Conservation (phyloP, 53 echinoderm and acorn worm species). For the Holothuria leucospilota region DNA sequence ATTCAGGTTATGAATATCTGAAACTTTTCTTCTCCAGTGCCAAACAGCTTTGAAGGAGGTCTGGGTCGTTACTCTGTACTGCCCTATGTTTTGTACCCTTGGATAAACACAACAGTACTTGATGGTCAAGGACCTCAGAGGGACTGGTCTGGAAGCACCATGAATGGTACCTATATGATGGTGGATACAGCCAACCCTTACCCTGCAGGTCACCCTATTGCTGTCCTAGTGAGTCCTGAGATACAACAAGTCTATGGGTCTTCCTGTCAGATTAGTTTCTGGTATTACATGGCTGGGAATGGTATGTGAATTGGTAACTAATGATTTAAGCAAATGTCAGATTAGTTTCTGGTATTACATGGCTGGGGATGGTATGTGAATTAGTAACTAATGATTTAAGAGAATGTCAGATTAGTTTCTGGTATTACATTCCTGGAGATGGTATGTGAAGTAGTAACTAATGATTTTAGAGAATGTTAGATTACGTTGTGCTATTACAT, state of each 20-base stretch:
- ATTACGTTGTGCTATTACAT: too few relatives aligned
- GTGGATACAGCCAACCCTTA: conserved; percentile 19
- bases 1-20: too few relatives aligned
- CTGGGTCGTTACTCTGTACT: not conserved
- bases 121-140: not conserved
- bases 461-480: too few relatives aligned
- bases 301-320: conserved; percentile 20
- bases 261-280: conserved; percentile 16
- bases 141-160: not conserved
- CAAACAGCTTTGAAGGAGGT: conserved; percentile 10
- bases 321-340: too few relatives aligned
- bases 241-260: conserved; percentile 20
- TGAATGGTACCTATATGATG: conserved; percentile 18
- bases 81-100: conserved; percentile 2
- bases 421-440: too few relatives aligned
- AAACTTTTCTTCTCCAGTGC: not conserved
- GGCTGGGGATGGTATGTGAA: conserved; percentile 46
- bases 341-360: conserved; percentile 32
- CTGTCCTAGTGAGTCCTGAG: conserved; percentile 9
- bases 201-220: conserved; percentile 14
- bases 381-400: too few relatives aligned
- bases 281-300: conserved; percentile 45
- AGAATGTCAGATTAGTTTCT: too few relatives aligned
- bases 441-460: too few relatives aligned
- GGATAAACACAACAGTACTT: not conserved